A percentile compares a stretch with the other conserved stretches of the same genome.
Evolutionary conservation across 2,888 invertebrate genomes (phyloP).

Genomic region (Boloria selene): DNA sequence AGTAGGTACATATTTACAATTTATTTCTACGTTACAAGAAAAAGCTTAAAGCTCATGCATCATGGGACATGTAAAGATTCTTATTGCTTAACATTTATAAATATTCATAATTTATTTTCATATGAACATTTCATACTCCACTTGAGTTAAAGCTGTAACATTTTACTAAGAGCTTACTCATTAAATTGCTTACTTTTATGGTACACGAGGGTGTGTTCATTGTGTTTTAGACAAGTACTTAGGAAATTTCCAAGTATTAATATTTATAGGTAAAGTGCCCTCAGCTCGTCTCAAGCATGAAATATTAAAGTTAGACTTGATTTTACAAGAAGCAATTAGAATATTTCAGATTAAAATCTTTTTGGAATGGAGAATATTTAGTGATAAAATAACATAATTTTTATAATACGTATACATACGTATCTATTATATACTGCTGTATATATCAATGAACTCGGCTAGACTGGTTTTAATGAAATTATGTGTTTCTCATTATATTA

Average conservation of each 20-base stretch:
- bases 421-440: too few species aligned
- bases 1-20: too few species aligned
- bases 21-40: too few species aligned
- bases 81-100: neutral
- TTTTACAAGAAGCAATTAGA: neutral
- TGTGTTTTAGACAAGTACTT: slow-evolving; percentile 21
- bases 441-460: too few species aligned
- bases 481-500: too few species aligned
- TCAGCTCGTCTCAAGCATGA: slow-evolving; percentile 9
- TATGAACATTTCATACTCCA: neutral
- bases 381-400: neutral
- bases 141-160: slow-evolving; percentile 2
- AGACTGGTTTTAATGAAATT: too few species aligned
- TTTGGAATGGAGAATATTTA: too few species aligned
- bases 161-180: slow-evolving; percentile 8
- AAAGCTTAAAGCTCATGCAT: too few species aligned
- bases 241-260: slow-evolving; percentile 11
- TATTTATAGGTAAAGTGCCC: slow-evolving; percentile 16
- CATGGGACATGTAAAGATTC: neutral
- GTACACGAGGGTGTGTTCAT: slow-evolving; percentile 13
- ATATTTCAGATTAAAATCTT: neutral
- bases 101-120: slow-evolving; percentile 2
- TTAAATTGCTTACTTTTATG: slow-evolving; percentile 5
- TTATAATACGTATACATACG: too few species aligned
- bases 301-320: neutral